Base-by-base conservation (phyloP, 2,888 invertebrate genomes). In the Stenoptilia bipunctidactyla region DNA sequence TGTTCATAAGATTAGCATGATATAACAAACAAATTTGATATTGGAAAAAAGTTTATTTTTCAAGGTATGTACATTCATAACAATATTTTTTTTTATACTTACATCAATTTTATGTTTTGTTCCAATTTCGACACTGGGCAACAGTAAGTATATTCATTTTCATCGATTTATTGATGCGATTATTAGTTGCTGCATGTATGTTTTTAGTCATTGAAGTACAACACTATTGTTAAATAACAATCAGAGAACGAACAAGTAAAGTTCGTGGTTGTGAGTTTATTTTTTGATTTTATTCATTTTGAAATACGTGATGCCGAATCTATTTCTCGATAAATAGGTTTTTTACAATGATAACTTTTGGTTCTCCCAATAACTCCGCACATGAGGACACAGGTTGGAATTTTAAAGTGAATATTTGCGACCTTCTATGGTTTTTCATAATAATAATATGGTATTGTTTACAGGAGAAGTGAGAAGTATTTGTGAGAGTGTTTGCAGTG, bases 401-500 rank as follows among this genome's bases (percentile, higher is more conserved):
- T 46, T 20, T 20, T 8, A 20, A 20, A 20, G 20, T 20, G 20
- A 3, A 20, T 3, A 5, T 5, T 20, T 20, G 20, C 20, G 20
- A 20, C 3, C 8, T 5, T 20, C 4, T 20, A 20, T 20, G 4
- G 20, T 20, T 20, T 20, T 30, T 30, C 12, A n/a, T 33, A 30
- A 34, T 35, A 27, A 33, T 38, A 15, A 27, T 40, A 20, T 34
- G 13, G 8, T 14, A 13, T 12, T 34, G 14, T 34, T 9, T 58
- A 42, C 53, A 80, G 83, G 82, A 45, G 85, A 85, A 69, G 82
- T 76, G 46, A 73, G 80, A 56, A 84, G 85, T 58, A 79, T 83
- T 55, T 83, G 84, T 57, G 85, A 84, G 53, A 85, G 85, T 63
- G 63, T 84, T 39, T 82, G 84, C 55, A 85, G 85, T 48, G 84